Base-by-base conservation (phyloP, 1,140 invertebrate species). In the Drosophila varians region DNA sequence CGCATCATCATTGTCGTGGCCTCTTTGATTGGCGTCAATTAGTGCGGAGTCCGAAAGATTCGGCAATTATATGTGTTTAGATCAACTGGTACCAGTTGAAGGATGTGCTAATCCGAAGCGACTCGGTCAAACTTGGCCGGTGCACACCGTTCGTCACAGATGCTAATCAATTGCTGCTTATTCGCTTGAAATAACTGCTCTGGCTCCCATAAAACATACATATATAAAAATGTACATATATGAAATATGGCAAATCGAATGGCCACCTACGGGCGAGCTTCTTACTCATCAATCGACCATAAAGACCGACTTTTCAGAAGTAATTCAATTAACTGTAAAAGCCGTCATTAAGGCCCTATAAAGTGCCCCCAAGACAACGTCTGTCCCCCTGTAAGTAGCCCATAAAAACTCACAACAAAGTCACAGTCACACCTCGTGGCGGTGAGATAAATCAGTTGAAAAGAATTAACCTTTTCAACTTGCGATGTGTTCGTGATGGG, bases 281-380 rank as follows among this genome's bases (percentile, higher is more conserved):
- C 31, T 79, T 75, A 86, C 48, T 86, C 75, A 86, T 73, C 76
- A 45, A 46, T 51, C 52, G 46, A 7, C 45, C 51, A 66, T 74
- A 52, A 74, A 58, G 38, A 40, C 23, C 26, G 38, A 55, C 26
- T 54, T 66, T 65, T 53, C 21, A 55, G 14, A 74, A 57, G 49
- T 84, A 84, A 86, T 84, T 86, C 76, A 84, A 84, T 84, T 84
- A 84, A 74, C 80, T 86, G 76, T 80, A 80, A 86, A 84, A 86
- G 72, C 80, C 66, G 62, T 84, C 82, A 86, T 84, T 86, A 84
- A 38, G 76, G 55, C n/a, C 60, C 58, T 73, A 65, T 65, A 78
- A 83, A 83, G 48, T 61, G 60, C 54, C 25, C 60, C 26, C 43
- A 21, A 18, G 12, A 42, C 21, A 6, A 36, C 12, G 16, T 16